Evolutionary conservation across 2,797 vertebrate genomes (phyloP).

Genomic region (Acanthurus tractus): DNA sequence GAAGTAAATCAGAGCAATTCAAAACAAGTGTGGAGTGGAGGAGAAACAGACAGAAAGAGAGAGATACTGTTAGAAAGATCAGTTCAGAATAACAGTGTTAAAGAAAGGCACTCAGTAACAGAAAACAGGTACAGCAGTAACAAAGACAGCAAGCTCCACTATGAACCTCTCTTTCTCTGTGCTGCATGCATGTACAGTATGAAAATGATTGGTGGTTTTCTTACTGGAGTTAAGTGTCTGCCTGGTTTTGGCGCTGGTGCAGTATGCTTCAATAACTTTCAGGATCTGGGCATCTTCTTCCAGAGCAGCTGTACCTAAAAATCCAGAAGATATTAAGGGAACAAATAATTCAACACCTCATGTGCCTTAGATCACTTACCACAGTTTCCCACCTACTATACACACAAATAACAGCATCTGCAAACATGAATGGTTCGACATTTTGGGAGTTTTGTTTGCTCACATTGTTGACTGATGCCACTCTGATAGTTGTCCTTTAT

Average conservation of each 20-base stretch:
- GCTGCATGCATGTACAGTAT: not conserved
- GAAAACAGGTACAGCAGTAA: constrained; percentile 28
- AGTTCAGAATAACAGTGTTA: constrained; percentile 72
- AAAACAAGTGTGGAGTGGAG: constrained; percentile 69
- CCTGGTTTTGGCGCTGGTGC: constrained; percentile 98
- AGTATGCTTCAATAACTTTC: constrained; percentile 99
- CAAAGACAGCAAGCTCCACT: constrained; percentile 23
- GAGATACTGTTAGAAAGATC: constrained; percentile 81
- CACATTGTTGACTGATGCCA: not conserved
- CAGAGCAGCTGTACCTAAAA: constrained; percentile 94
- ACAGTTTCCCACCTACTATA: not conserved
- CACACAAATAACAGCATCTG: not conserved
- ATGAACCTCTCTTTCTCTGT: constrained; percentile 14
- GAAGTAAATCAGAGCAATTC: constrained; percentile 56
- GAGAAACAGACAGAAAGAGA: constrained; percentile 79
- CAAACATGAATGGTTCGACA: not conserved
- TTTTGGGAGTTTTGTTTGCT: not conserved
- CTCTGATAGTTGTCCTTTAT: not conserved
- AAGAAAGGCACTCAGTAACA: constrained; percentile 53
- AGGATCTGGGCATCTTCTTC: constrained; percentile 99
- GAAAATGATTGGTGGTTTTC: constrained; percentile 62
- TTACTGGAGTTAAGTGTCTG: constrained; percentile 99
- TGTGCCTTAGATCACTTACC: not conserved
- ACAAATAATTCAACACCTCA: not conserved
- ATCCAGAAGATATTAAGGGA: not conserved